Base-by-base conservation (phyloP, 2,113 vertebrate genomes). In the Centropus unirufus region DNA sequence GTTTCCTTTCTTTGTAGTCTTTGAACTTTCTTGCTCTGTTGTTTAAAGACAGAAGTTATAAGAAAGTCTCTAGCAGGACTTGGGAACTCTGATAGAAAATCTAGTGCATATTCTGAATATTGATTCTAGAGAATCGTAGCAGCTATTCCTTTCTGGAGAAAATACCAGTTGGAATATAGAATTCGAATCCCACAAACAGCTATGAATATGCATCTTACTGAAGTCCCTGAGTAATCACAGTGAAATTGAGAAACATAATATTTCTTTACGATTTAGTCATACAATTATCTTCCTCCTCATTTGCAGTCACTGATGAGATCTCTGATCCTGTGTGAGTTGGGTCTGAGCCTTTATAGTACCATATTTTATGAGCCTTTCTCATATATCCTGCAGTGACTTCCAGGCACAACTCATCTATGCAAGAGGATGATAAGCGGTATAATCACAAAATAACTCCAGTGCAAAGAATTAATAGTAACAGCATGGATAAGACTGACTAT, bases 21-120 rank as follows among this genome's bases (percentile, higher is more conserved):
- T 74, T 89, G 78, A 70, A 62, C 12, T 92, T 77, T 57, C 10
- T 36, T 49, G 15, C 57, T 82, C 21, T 77, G 29, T 44, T 67
- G 75, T 88, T 97, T 95, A 79, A 70, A 67, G 44, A n/a, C 0
- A 36, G 54, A 93, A 36, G 12, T 39, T 70, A 67, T 51, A 69
- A 69, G 49, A 55, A 49, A 39, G 13, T 44, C 15, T 78, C 17
- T 73, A 63, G 51, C 19, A 63, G 63, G 30, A 27, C 77, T 69
- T 84, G 47, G 51, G 85, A 93, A 63, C 16, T 59, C 49, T 64
- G 30, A 19, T 84, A 87, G n/a, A 21, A 85, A 83, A 91, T 72
- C 46, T 22, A 39, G 16, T 44, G 7, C 6, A 5, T 57, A 54
- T 73, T 76, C 58, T 87, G 11, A 70, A 36, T 69, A 42, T 55